phyloP scores from a whole-genome alignment of 35 echinoderm and acorn worm genomes.

The Apostichopus parvimensis region DNA sequence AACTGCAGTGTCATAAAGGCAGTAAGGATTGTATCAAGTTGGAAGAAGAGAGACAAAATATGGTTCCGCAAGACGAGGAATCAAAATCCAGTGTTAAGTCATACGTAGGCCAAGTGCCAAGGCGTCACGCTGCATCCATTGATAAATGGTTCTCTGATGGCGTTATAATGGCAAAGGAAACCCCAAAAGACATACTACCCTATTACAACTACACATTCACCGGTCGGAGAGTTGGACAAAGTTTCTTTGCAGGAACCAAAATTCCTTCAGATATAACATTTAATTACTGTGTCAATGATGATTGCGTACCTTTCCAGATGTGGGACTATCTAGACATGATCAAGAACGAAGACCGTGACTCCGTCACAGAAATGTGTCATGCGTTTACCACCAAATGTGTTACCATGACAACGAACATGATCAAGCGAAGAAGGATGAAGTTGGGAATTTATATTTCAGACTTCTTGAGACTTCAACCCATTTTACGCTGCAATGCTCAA shows the following conservation, averaged over 20 bases:
- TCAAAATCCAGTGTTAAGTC: neutral
- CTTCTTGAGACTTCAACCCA: neutral
- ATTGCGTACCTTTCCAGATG: constrained; percentile 6
- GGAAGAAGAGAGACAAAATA: constrained; percentile 19
- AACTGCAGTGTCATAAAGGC: constrained; percentile 5
- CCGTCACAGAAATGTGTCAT: constrained; percentile 39
- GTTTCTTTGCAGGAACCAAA: too few relatives aligned
- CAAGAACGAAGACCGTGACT: neutral
- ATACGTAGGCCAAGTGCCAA: neutral
- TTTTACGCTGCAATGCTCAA: neutral
- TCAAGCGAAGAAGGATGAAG: neutral
- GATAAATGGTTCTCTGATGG: constrained; percentile 59
- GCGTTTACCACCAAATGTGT: constrained; percentile 4
- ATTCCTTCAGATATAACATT: neutral
- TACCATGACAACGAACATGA: neutral
- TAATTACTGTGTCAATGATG: neutral
- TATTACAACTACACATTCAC: constrained; percentile 68
- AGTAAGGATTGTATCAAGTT: constrained; percentile 7
- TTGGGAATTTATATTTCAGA: neutral
- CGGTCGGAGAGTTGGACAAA: neutral
- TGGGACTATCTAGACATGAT: constrained; percentile 32
- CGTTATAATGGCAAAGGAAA: constrained; percentile 15
- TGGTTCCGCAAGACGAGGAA: neutral
- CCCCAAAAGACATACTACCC: neutral
- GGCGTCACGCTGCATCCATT: constrained; percentile 13